Evolutionary conservation across 2,113 vertebrate genomes (phyloP), one percentile per base, ranked within the genome.

Genomic region (Miniopterus natalensis): DNA sequence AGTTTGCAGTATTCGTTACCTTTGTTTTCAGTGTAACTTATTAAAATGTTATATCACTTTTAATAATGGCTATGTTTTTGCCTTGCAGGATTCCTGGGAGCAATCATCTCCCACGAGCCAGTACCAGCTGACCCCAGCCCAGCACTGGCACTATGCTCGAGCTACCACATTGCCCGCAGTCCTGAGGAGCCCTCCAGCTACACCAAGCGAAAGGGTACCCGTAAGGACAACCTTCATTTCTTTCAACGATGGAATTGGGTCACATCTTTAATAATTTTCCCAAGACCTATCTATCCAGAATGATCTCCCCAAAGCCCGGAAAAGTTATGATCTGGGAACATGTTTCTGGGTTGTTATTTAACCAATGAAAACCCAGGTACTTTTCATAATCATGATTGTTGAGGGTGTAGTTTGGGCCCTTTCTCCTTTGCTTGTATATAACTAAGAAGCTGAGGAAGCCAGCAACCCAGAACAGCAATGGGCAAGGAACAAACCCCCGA

Each of bases 21-120:
- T 80, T 73, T 88, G 21, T 53, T 59, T 83, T 45, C 25, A 73
- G 86, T 84, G 12, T 49, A 71, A 93, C 88, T 73, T 68, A 55
- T 51, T 92, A 21, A 86, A 71, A 84, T 25, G 83, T 70, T 80
- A 53, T 63, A 18, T 23, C 73, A 83, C 93, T 94, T 80, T 93
- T 85, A 90, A 71, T 59, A 86, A 80, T 53, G 3, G 25, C 85
- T 51, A 55, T n/a, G 40, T 88, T 94, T 96, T 85, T 94, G 63
- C 40, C 65, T 90, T 93, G 29, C 14, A 77, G 71, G 88, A 90
- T 90, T 88, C 23, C 77, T 86, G 27, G 85, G 55, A 90, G 77
- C 18, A 81, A 18, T 47, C 25, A 66, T 53, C 59, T 92, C 65
- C 83, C 55, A 66, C 73, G 71, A 95, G 23, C 55, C 29, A 57